Evolutionary conservation across 2,113 vertebrate genomes (phyloP).

Genomic region (Synchiropus splendidus): DNA sequence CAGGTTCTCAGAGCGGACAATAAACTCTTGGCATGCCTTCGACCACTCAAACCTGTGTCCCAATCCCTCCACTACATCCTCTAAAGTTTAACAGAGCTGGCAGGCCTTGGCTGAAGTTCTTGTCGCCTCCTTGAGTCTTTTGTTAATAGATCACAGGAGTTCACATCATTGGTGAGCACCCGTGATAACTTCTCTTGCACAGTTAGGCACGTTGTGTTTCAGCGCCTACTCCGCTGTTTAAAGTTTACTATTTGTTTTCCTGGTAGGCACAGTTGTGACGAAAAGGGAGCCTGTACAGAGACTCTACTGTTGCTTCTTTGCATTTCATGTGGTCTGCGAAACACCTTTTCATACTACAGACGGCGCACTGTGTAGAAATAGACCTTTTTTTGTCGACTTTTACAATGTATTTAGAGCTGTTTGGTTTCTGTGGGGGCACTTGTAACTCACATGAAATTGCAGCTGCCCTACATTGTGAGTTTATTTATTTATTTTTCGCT

Average conservation of each 20-base stretch:
- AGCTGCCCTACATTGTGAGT: conserved; percentile 10
- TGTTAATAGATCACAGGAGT: conserved; percentile 30
- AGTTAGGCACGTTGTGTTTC: conserved; percentile 16
- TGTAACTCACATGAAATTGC: conserved; percentile 4
- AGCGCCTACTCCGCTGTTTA: conserved; percentile 8
- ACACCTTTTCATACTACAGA: conserved; percentile 1
- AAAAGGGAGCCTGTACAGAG: conserved; percentile 5
- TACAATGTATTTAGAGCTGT: neutral
- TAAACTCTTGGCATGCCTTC: conserved; percentile 56
- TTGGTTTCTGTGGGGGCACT: conserved; percentile 1
- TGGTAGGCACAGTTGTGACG: conserved; percentile 1
- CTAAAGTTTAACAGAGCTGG: conserved; percentile 35
- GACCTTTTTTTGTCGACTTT: neutral
- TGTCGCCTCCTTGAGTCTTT: conserved; percentile 37
- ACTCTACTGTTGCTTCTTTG: conserved; percentile 3
- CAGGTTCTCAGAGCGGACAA: conserved; percentile 40
- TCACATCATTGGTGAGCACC: conserved; percentile 8
- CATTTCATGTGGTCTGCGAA: conserved; percentile 1
- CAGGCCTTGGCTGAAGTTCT: conserved; percentile 17
- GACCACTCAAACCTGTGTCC: conserved; percentile 44
- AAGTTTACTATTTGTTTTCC: conserved; percentile 22
- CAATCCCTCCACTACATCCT: conserved; percentile 29
- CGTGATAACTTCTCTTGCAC: conserved; percentile 13
- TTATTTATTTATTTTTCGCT: no score
- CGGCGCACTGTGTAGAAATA: conserved; percentile 6